Base-by-base conservation (phyloP, 2,888 invertebrate genomes). In the Pammene aurita region DNA sequence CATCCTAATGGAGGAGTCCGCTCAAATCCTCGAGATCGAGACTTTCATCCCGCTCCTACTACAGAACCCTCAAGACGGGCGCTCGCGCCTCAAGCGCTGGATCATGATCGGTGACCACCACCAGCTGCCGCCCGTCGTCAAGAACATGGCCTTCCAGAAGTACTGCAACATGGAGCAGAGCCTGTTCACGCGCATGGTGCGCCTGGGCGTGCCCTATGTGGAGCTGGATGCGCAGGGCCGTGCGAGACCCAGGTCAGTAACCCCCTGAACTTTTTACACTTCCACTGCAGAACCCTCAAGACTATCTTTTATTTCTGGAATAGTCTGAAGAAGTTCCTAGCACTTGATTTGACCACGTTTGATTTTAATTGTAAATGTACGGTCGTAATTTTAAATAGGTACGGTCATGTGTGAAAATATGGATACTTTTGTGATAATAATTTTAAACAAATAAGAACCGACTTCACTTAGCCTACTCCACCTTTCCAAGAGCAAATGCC, bases 81-180 rank as follows among this genome's bases (percentile, higher is more conserved):
- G 96, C 76, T 99, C 98, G 82, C 94, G 99, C 0, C 93, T 99
- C 71, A 99, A 99, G 88, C 94, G 99, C 14, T 99, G 99, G 99
- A 99, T 99, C 78, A 99, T 99, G 99, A 99, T 99, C 80, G 99
- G 99, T 0, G 99, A 97, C 90, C 99, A 99, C 88, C 98, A 99
- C 89, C 99, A 99, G 89, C 93, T 99, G 76, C 99, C 99, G 0
- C 99, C 99, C 0, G 99, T 99, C 11, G 99, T 99, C 57, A 99
- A 99, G 91, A 99, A 99, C 88, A 99, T 99, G 97, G 99, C 99
- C 7, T 99, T 99, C 92, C 99, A 99, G 89, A 99, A 99, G 86
- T 99, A 98, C 89, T 98, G 98, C 66, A 99, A 99, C 83, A 99
- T 99, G 99, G 99, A 99, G 82, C 99, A 99, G 91, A 98, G 98